Evolutionary conservation across 2,797 vertebrate species (phyloP).

Genomic region (Acrocephalus scirpaceus): DNA sequence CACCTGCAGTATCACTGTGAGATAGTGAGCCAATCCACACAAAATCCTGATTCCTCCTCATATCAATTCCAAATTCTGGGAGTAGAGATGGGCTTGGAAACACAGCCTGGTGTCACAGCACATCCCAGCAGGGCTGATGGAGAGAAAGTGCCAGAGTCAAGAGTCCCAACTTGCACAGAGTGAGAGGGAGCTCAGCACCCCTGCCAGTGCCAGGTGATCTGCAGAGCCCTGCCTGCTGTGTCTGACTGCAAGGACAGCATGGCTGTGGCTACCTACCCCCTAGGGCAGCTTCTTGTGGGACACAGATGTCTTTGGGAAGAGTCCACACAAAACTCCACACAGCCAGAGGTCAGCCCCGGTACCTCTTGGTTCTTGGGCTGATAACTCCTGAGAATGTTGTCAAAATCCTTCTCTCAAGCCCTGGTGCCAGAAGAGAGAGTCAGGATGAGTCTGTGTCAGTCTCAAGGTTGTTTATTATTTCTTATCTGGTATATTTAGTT

Average conservation of each 20-base stretch:
- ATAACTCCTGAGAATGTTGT: too few species aligned
- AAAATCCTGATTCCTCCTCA: neutral
- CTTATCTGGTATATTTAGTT: too few species aligned
- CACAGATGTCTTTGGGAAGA: neutral
- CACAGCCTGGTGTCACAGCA: neutral
- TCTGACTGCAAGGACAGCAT: neutral
- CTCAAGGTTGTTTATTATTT: too few species aligned
- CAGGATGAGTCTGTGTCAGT: too few species aligned
- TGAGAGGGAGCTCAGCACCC: neutral
- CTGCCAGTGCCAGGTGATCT: neutral
- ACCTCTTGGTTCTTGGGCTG: too few species aligned
- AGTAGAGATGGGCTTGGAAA: neutral
- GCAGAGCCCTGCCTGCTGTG: accelerated
- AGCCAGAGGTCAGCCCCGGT: neutral
- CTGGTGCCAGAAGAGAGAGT: too few species aligned
- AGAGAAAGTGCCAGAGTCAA: neutral
- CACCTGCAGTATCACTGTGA: neutral
- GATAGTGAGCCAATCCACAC: neutral
- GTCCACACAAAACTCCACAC: neutral
- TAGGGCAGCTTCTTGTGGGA: neutral
- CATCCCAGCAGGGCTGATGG: neutral
- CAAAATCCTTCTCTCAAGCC: too few species aligned
- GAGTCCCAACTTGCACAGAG: accelerated
- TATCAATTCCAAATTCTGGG: neutral
- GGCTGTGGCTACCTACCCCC: neutral